These are phyloP conservation scores for Notiomystis cincta DNA, from an alignment of 2,113 vertebrate species.

Conservation along the genomic window DNA sequence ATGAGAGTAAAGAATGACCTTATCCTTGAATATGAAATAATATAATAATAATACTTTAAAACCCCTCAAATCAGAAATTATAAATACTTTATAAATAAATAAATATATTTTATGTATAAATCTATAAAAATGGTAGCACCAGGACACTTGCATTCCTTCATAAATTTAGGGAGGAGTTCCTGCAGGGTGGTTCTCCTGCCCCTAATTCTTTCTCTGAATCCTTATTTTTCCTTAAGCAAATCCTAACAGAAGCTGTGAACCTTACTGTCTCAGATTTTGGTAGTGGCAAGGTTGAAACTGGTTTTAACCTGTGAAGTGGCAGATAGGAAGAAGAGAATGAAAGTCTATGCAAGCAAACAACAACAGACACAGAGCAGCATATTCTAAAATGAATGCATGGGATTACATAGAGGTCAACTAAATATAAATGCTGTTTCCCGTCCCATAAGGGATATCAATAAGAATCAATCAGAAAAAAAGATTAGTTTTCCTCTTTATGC, in stretches of 20 bases:
- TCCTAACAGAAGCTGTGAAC: background rate
- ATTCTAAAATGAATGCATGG: background rate
- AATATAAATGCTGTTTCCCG: background rate
- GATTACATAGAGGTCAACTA: background rate
- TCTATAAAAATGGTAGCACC: background rate
- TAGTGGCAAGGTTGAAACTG: background rate
- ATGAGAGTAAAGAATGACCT: background rate
- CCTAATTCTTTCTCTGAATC: background rate
- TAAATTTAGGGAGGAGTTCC: background rate
- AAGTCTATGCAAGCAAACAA: background rate
- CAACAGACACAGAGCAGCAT: rapidly evolving
- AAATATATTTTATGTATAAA: background rate
- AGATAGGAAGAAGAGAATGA: background rate
- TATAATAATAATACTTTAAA: background rate
- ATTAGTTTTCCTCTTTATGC: background rate
- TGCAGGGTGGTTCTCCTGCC: background rate
- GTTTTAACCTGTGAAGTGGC: background rate
- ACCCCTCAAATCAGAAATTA: background rate
- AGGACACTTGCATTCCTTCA: background rate
- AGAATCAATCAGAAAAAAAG: background rate
- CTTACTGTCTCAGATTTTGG: background rate
- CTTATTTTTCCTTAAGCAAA: background rate
- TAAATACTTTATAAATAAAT: background rate
- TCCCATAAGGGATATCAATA: background rate
- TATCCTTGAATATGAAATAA: background rate